Evolutionary conservation across 1,140 invertebrate species (phyloP), one percentile per base, ranked within the genome.

Genomic region (Ceratina australensis): DNA sequence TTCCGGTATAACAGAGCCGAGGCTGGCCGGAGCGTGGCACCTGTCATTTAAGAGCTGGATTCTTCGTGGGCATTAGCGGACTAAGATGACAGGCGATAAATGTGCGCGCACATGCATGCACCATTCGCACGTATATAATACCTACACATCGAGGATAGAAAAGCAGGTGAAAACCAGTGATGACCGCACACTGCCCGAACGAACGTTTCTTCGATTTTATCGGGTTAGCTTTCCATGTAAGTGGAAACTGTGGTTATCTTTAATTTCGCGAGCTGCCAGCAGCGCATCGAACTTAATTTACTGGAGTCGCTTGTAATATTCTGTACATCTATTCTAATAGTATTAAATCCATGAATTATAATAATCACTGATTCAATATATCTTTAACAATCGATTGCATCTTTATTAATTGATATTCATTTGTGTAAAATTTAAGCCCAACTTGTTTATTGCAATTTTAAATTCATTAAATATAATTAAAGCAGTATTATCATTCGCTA

Each of bases 81-180:
- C 65, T 73, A 78, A 86, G 84, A 86, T 86, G 78, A 73, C 61
- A 42, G 47, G 50, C 57, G 84, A 86, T 86, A 86, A 86, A 86
- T 81, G 52, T 71, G 12, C 68, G 22, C 68, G 47, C 68, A 18
- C 18, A 24, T n/a, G n/a, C n/a, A 47, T n/a, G 22, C 20, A 22
- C 10, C 33, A 42, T 10, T 5, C 0, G 33, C 67, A 3, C n/a
- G 22, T 16, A 28, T 60, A 16, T 16, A 33, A 15, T 54, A 18
- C 18, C 42, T 20, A 61, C 54, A 20, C 26, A 50, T 10, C 56
- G 68, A 73, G 76, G 72, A 79, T 76, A 83, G 85, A 60, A 87
- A 86, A 87, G 83, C 86, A 86, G 86, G 85, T 87, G 86, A 87
- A 86, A 85, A 72, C 18, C 18, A 13, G 24, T n/a, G 20, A 42